Base-by-base conservation (phyloP, 2,797 vertebrate genomes). In the Vultur gryphus region DNA sequence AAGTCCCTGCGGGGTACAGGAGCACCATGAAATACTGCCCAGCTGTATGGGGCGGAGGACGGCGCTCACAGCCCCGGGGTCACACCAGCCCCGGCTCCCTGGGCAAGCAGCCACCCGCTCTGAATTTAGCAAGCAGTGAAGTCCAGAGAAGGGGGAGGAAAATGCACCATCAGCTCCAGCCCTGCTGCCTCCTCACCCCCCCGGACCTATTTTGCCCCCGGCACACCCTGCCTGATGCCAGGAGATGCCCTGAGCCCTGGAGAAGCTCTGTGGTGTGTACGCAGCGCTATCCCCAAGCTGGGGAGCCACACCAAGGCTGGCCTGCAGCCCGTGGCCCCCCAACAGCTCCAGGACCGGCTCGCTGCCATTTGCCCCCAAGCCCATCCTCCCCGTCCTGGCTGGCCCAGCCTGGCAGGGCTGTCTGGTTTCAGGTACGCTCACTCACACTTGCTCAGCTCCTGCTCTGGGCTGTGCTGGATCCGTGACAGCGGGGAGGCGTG, bases 391-490 rank as follows among this genome's bases (percentile, higher is more conserved):
- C 0, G 0, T 6, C 28, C 7, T 4, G 41, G 64, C 83, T 49
- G 46, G 67, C 90, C 43, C 95, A 66, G 76, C 90, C 80, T 33
- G 86, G 76, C 84, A 55, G 78, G 66, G 57, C 86, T 77, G 95
- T 66, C 95, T 91, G 95, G 92, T 95, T 96, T 95, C 9, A 3
- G 64, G 16, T 96, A 82, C 1, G 2, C 79, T 94, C 95, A 93
- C 79, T 94, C 95, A 93, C 1, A 0, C 78, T 92, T 92, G 82
- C 96, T 94, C 92, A 93, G 87, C 10, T 75, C 80, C 84, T 35
- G 70, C 44, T 83, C n/a, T 1, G 0, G 65, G 72, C 80, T 43
- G 18, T 43, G 62, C 46, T 2, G 2, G 90, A 73, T 76, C 46
- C 0, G 6, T 2, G 48, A 49, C 71, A 76, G 33, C 0, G 0